A percentile compares a stretch with the other conserved stretches of the same genome.
Evolutionary conservation across 2,113 vertebrate species (phyloP).

Genomic region (Melanocharis versteri): DNA sequence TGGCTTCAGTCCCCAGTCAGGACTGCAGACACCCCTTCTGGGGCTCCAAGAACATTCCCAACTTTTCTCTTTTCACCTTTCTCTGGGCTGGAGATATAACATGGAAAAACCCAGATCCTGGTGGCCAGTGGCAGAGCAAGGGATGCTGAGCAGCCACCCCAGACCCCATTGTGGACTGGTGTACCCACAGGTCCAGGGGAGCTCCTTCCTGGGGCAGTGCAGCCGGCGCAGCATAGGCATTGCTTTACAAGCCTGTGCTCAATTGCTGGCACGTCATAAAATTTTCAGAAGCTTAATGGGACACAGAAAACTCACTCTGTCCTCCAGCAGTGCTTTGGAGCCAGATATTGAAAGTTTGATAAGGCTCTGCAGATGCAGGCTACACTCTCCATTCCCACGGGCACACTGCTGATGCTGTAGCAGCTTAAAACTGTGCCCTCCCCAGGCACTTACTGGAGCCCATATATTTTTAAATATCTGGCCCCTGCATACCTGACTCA

Average conservation of each 20-base stretch:
- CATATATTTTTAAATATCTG: not conserved
- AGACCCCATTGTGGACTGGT: rapidly evolving
- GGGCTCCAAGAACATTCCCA: not conserved
- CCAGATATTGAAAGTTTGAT: not conserved
- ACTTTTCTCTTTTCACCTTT: not conserved
- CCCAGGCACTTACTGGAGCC: not conserved
- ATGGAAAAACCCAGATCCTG: not conserved
- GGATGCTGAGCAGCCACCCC: not conserved
- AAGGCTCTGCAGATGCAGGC: not conserved
- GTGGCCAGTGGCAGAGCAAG: rapidly evolving
- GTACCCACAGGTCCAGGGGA: rapidly evolving
- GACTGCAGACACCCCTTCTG: not conserved
- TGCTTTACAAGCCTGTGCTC: not conserved
- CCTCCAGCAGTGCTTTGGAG: not conserved
- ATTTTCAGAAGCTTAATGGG: not conserved
- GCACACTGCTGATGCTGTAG: not conserved
- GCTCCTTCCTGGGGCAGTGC: not conserved
- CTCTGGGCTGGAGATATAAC: not conserved
- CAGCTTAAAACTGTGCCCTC: not conserved
- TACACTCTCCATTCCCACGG: not conserved
- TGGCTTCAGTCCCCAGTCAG: not conserved
- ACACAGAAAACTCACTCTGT: not conserved
- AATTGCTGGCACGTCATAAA: not conserved
- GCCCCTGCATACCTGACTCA: not conserved
- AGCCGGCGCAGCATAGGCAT: rapidly evolving